Conservation (phyloP, 2,797 vertebrate genomes). For the Phaenicophaeus curvirostris region DNA sequence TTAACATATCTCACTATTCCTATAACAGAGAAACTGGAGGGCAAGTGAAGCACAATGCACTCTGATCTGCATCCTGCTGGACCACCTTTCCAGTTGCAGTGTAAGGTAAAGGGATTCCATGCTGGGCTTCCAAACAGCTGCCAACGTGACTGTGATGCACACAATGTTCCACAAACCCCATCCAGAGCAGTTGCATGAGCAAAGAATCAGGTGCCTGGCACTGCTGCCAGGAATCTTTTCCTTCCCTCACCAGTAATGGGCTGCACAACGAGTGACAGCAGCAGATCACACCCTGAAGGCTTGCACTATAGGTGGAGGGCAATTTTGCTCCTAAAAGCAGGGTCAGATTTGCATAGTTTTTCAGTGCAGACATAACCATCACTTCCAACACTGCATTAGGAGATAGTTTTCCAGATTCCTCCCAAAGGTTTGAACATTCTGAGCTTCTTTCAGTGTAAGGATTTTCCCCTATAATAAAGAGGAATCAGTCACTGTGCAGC, state of each 20-base stretch:
- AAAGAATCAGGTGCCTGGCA: too few species aligned
- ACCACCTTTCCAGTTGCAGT: too few species aligned
- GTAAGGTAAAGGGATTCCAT: too few species aligned
- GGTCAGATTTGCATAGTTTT: not conserved
- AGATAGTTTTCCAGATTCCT: not conserved
- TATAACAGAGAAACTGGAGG: not conserved
- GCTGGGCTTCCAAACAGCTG: not conserved
- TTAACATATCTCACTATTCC: not conserved
- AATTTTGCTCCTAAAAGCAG: not conserved
- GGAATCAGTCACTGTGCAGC: not conserved
- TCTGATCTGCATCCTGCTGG: too few species aligned
- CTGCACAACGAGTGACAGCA: fast-evolving
- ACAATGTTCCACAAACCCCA: not conserved
- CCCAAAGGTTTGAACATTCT: not conserved
- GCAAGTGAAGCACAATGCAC: not conserved
- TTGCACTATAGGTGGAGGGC: not conserved
- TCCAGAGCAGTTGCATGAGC: not conserved
- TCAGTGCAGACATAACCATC: too few species aligned
- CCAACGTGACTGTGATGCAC: too few species aligned
- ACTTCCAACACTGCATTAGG: not conserved
- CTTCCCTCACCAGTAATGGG: too few species aligned
- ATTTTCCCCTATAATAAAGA: not conserved
- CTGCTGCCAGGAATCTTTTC: too few species aligned
- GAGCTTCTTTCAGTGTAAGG: not conserved
- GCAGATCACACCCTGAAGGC: not conserved